Evolutionary conservation across 2,797 vertebrate species (phyloP).

Genomic region (Dermochelys coriacea): DNA sequence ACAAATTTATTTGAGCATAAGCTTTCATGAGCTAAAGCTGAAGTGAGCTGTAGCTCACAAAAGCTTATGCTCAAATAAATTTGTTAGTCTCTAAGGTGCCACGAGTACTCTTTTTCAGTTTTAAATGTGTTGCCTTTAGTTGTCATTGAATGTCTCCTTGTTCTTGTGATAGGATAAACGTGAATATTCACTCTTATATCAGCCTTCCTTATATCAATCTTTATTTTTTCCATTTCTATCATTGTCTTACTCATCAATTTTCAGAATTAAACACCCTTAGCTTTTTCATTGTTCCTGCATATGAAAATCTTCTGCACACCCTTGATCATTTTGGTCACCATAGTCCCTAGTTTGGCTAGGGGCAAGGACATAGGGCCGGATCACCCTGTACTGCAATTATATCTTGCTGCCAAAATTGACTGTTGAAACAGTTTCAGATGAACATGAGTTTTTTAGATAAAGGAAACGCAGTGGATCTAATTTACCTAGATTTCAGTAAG

Average conservation of each 20-base stretch:
- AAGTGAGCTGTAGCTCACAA: too few relatives aligned
- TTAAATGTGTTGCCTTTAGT: not conserved
- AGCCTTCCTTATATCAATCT: too few relatives aligned
- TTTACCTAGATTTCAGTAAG: too few relatives aligned
- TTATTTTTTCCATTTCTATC: too few relatives aligned
- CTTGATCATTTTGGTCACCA: not conserved
- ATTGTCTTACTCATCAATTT: not conserved
- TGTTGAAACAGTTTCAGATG: not conserved
- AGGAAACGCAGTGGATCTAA: too few relatives aligned
- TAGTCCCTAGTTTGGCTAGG: not conserved
- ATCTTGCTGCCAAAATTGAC: not conserved
- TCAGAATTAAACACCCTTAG: not conserved
- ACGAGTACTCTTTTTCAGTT: not conserved
- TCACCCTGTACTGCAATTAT: fast-evolving
- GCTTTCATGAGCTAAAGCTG: too few relatives aligned
- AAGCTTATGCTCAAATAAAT: too few relatives aligned
- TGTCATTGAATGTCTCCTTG: not conserved
- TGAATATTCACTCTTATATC: too few relatives aligned
- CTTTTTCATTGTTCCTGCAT: not conserved
- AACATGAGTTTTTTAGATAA: too few relatives aligned
- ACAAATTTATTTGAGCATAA: too few relatives aligned
- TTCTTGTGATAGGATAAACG: too few relatives aligned
- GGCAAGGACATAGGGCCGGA: not conserved
- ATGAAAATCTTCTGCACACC: not conserved
- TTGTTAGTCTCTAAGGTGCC: too few relatives aligned